A percentile compares a stretch with the other conserved stretches of the same genome.
Conservation (phyloP, 1,140 invertebrate species). For the Zeugodacus cucurbitae region DNA sequence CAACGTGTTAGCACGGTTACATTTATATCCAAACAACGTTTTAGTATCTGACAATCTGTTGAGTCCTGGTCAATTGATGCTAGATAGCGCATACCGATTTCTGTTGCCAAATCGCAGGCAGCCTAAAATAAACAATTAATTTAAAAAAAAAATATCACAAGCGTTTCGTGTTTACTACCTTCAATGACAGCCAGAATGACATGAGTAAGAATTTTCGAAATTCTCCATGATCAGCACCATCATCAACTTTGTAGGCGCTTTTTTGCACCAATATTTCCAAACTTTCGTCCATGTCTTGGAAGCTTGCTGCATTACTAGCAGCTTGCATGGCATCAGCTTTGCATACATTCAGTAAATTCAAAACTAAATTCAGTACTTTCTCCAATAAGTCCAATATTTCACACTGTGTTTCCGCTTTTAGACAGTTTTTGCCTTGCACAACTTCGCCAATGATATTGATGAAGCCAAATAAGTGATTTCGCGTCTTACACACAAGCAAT, state of each 20-base stretch:
- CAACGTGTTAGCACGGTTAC: constrained; percentile 75
- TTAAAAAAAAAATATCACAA: background rate
- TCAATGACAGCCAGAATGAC: constrained; percentile 84
- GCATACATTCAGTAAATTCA: constrained; percentile 54
- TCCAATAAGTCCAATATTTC: constrained; percentile 49
- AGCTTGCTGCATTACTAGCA: constrained; percentile 63
- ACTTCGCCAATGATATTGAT: constrained; percentile 51
- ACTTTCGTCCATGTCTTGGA: constrained; percentile 71
- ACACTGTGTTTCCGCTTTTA: background rate
- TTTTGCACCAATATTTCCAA: constrained; percentile 66
- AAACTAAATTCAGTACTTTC: constrained; percentile 47
- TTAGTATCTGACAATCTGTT: constrained; percentile 59
- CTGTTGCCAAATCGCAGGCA: constrained; percentile 58
- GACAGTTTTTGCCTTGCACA: background rate
- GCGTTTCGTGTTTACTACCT: constrained; percentile 68
- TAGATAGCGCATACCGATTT: constrained; percentile 51
- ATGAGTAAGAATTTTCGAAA: constrained; percentile 75
- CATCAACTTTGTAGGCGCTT: constrained; percentile 56
- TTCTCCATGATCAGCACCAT: constrained; percentile 54
- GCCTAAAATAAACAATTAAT: constrained; percentile 44
- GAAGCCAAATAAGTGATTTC: constrained; percentile 56
- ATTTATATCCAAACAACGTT: constrained; percentile 71
- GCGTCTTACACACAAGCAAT: constrained; percentile 41
- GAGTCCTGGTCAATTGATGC: constrained; percentile 38
- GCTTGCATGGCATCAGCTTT: constrained; percentile 43